A percentile compares a stretch with the other conserved stretches of the same genome.
Conservation (phyloP, 2,888 invertebrate genomes). For the Torymus aiolomorphi region DNA sequence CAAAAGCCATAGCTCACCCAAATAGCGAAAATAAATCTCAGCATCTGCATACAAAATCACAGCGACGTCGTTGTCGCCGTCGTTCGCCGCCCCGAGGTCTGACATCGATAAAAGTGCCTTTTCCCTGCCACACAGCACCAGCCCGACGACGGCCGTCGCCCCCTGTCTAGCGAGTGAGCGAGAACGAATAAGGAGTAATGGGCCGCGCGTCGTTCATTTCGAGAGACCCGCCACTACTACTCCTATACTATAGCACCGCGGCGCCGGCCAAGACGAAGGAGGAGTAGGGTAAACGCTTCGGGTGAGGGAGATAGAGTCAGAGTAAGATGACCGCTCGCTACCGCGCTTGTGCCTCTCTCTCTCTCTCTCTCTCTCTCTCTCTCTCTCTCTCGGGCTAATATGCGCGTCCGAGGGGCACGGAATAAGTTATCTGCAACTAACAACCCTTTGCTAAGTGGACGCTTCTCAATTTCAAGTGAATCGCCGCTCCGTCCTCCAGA, state of each 20-base stretch:
- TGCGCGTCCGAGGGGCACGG: conserved; percentile 62
- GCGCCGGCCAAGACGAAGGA: conserved; percentile 27
- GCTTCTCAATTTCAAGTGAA: conserved; percentile 69
- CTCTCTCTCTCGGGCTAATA: conserved; percentile 57
- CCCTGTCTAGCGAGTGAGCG: conserved; percentile 8
- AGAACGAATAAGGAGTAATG: conserved; percentile 48
- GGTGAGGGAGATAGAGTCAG: conserved; percentile 54
- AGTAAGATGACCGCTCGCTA: conserved; percentile 69
- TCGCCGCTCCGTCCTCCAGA: conserved; percentile 13
- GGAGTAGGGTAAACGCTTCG: conserved; percentile 47
- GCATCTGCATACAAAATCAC: conserved; percentile 30
- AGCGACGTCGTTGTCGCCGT: not conserved
- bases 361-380: conserved; percentile 51
- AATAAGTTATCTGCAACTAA: conserved; percentile 73
- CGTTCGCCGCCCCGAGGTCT: not conserved
- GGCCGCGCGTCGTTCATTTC: conserved; percentile 52
- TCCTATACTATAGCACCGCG: not conserved
- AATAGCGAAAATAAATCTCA: too few relatives aligned
- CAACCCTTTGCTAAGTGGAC: conserved; percentile 71
- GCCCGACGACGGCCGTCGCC: not conserved
- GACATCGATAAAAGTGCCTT: conserved; percentile 40
- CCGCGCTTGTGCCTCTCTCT: conserved; percentile 60
- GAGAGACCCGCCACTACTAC: conserved; percentile 16
- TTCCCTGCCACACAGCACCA: not conserved
- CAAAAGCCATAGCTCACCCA: too few relatives aligned